A percentile compares a stretch with the other conserved stretches of the same genome.
Conservation (phyloP, 2,888 invertebrate species). For the Gastracanthus pulcherrimus region DNA sequence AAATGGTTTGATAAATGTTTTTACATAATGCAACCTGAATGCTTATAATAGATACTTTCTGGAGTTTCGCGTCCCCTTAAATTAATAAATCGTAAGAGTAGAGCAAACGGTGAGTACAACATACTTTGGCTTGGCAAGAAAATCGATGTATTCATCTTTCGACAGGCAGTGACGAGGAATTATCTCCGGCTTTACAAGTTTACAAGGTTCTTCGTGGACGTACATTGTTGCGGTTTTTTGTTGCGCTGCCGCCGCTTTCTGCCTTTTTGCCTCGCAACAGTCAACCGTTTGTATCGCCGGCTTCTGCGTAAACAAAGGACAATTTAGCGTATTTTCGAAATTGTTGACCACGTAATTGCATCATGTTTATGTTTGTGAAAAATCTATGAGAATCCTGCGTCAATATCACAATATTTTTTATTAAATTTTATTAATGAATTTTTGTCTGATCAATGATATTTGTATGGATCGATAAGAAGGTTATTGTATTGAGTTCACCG, state of each 20-base stretch:
- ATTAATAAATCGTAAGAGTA: not conserved
- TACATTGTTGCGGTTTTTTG: constrained; percentile 59
- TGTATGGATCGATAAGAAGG: not conserved
- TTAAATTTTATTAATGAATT: not conserved
- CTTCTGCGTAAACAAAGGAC: not conserved
- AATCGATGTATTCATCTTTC: constrained; percentile 67
- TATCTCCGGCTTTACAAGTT: constrained; percentile 60
- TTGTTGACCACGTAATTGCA: not conserved
- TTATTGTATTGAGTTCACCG: not conserved
- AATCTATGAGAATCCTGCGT: no score
- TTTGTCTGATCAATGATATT: not conserved
- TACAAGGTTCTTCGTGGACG: constrained; percentile 63
- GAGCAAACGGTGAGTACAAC: not conserved
- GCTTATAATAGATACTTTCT: no score
- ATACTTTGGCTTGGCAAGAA: constrained; percentile 68
- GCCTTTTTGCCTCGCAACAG: constrained; percentile 39
- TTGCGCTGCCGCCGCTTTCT: not conserved
- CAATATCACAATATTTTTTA: no score
- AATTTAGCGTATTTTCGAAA: not conserved
- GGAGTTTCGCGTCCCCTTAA: no score
- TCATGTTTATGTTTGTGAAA: no score
- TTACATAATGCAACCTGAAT: no score
- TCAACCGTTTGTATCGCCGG: not conserved
- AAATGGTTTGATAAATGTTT: no score
- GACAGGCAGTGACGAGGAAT: constrained; percentile 68